phyloP scores from a whole-genome alignment of 2,797 vertebrate genomes.

The Tinamus major region DNA sequence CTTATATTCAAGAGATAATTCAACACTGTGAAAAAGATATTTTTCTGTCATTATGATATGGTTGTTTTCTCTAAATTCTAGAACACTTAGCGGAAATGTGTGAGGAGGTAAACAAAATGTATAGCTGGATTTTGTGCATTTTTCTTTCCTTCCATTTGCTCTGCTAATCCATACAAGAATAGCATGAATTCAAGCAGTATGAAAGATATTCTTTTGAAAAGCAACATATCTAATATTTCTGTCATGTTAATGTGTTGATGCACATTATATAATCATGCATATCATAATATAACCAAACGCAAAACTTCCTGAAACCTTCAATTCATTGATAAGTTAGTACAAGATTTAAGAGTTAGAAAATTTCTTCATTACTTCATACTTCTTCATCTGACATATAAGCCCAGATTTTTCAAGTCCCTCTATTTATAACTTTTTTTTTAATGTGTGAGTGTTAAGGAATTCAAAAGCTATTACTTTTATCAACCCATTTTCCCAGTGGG shows the following conservation, averaged over 20 bases:
- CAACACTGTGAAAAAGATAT: rapidly evolving
- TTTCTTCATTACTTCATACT: not conserved
- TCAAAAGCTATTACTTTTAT: not conserved
- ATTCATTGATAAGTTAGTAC: not conserved
- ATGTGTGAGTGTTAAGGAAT: not conserved
- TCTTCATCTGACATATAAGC: not conserved
- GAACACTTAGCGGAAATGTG: not conserved
- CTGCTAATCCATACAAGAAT: not conserved
- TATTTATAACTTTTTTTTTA: not conserved
- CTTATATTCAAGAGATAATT: not conserved
- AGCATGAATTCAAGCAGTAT: not conserved
- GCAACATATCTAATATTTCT: not conserved
- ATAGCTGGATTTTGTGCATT: not conserved
- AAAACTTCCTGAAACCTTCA: not conserved
- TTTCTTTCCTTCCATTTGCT: not conserved
- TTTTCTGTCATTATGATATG: not conserved
- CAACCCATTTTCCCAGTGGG: not conserved
- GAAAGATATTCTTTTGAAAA: not conserved
- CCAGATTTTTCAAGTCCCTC: not conserved
- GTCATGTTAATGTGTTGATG: not conserved
- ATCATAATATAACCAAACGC: not conserved
- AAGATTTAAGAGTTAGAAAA: not conserved
- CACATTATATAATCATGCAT: not conserved
- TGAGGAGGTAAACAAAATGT: not conserved
- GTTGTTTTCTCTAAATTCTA: not conserved